phyloP scores from a whole-genome alignment of 64 coral and sea anemone species.

The Actinia equina region DNA sequence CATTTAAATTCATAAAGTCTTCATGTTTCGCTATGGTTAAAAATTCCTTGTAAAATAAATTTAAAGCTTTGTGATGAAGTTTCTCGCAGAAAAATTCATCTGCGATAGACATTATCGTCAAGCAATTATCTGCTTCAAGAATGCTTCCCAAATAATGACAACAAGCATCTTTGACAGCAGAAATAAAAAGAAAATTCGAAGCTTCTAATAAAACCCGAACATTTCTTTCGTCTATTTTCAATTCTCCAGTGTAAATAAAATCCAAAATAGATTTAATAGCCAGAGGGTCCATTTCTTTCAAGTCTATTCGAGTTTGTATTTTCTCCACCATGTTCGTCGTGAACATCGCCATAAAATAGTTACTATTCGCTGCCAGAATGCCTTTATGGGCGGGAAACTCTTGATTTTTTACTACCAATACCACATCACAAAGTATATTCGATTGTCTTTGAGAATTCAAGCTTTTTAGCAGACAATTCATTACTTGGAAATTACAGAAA shows the following conservation, averaged over 20 bases:
- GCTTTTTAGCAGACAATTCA: conserved; percentile 14
- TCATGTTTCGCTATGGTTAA: conserved; percentile 50
- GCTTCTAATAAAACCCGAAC: conserved; percentile 66
- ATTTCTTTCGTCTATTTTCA: conserved; percentile 61
- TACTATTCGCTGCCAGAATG: conserved; percentile 76
- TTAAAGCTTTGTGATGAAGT: conserved; percentile 36
- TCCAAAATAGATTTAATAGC: conserved; percentile 61
- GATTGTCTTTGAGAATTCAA: conserved; percentile 72
- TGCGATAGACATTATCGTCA: conserved; percentile 65
- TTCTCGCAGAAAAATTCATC: conserved; percentile 60
- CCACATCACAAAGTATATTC: conserved; percentile 69
- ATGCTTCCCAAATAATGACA: conserved; percentile 64
- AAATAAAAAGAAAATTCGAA: conserved; percentile 76
- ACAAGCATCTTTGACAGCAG: conserved; percentile 48
- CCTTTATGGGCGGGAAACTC: conserved; percentile 74
- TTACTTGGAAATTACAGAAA: neutral
- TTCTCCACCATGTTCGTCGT: conserved; percentile 83
- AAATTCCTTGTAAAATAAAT: conserved; percentile 56
- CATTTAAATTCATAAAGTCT: conserved; percentile 43
- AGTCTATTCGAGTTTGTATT: conserved; percentile 23
- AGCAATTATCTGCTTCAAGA: conserved; percentile 60
- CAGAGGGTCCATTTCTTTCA: conserved; percentile 29
- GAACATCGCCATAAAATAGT: conserved; percentile 83
- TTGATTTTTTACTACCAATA: conserved; percentile 39
- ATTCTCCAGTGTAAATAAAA: conserved; percentile 75